Evolutionary conservation across 2,888 invertebrate genomes (phyloP).

Genomic region (Andricus curvator): DNA sequence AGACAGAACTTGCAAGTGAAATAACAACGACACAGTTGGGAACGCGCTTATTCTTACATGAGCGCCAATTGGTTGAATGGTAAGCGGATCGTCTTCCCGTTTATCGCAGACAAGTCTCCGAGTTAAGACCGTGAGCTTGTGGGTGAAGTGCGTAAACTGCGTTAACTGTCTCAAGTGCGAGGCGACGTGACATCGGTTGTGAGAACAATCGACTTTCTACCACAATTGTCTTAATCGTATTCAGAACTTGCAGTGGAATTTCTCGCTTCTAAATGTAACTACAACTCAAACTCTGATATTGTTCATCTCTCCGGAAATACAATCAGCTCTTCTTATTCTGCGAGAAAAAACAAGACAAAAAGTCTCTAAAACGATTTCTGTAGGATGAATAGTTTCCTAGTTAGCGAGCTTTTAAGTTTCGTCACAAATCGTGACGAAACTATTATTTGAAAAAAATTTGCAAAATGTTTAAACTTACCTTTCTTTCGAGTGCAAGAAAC

Average conservation of each 20-base stretch:
- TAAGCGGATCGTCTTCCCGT: conserved; percentile 28
- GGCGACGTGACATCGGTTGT: conserved; percentile 37
- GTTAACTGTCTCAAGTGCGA: conserved; percentile 27
- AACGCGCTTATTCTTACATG: not conserved
- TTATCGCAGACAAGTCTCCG: conserved; percentile 17
- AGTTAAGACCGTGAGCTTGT: conserved; percentile 29
- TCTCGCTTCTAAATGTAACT: not conserved
- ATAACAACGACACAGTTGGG: not conserved
- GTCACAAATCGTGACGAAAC: too few relatives aligned
- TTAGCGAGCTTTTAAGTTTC: not conserved
- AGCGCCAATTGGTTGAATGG: conserved; percentile 21
- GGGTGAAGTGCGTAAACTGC: conserved; percentile 38
- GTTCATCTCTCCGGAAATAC: not conserved
- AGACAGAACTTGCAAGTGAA: not conserved
- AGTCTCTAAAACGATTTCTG: not conserved
- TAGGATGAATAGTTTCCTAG: not conserved
- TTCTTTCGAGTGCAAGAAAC: too few relatives aligned
- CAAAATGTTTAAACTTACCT: too few relatives aligned
- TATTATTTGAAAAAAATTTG: too few relatives aligned
- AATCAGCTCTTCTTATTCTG: not conserved
- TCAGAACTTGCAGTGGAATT: not conserved
- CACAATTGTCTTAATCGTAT: conserved; percentile 22
- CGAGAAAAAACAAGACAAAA: not conserved
- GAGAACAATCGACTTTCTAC: conserved; percentile 24
- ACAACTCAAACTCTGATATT: not conserved